Base-by-base conservation (phyloP, 1,140 invertebrate species). In the Cotesia typhae region DNA sequence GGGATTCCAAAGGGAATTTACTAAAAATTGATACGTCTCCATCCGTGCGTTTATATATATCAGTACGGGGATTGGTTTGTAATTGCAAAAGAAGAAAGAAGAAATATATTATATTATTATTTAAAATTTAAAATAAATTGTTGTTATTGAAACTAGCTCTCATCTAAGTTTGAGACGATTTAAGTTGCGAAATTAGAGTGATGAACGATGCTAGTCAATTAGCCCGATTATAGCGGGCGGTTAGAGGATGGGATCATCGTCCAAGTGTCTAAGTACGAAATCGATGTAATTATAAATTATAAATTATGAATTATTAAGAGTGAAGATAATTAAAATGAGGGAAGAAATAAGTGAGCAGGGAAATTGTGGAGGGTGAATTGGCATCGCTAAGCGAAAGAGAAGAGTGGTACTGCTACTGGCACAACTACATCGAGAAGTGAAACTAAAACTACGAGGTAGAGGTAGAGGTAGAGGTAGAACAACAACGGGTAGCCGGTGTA, bases 161-260 rank as follows among this genome's bases (percentile, higher is more conserved):
- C 28, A 28, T 28, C 3, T 28, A 55, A 41, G 60, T 64, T 66
- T 52, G 51, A 20, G 70, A 60, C 17, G 60, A 70, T 72, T 14
- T 72, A 75, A 67, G 73, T 73, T 76, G 73, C 71, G 69, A 77
- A 79, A 79, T 78, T 75, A 80, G 79, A 84, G 83, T 84, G 83
- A 85, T 85, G 83, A 83, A 86, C 81, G 84, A 86, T 85, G 83
- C 85, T 86, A 86, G 85, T 86, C 85, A 86, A 84, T 85, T 84
- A 85, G 78, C 82, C 82, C 74, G 41, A 10, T 41, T 7, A 7
- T 47, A 10, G 41, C 6, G 41, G 10, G 41, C 41, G 51, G 55
- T 59, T 53, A 9, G 35, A 53, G 37, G n/a, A 20, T 35, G 12
- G 41, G 17, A 17, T 17, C 17, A 17, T 28, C 28, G 28, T 28